A percentile compares a stretch with the other conserved stretches of the same genome.
Evolutionary conservation across 2,797 vertebrate species (phyloP).

Genomic region (Myotis myotis): DNA sequence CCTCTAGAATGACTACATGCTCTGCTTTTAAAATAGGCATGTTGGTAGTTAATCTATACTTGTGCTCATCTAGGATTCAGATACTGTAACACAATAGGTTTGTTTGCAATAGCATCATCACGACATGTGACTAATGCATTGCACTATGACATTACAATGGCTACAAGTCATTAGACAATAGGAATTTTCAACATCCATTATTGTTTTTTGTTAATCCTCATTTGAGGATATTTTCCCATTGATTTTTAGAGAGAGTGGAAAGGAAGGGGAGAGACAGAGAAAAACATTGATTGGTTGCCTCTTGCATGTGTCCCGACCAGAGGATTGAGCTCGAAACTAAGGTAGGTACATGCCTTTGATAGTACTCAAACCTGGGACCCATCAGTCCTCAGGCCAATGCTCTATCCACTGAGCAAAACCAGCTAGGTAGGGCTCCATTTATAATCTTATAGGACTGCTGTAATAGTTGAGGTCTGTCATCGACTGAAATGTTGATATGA

Average conservation of each 20-base stretch:
- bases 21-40: background rate
- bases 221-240: background rate
- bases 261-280: background rate
- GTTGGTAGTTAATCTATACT: background rate
- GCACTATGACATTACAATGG: no score
- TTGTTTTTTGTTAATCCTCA: no score
- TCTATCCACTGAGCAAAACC: background rate
- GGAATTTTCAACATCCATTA: no score
- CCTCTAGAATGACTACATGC: background rate
- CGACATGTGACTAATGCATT: no score
- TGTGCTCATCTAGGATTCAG: constrained; percentile 6
- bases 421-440: no score
- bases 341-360: background rate
- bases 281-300: background rate
- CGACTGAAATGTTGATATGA: no score
- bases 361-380: background rate
- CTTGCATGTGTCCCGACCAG: background rate
- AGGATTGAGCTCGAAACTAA: background rate
- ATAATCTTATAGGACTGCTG: no score
- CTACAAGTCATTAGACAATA: no score
- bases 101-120: no score
- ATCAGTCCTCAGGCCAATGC: background rate
- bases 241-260: background rate
- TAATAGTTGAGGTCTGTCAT: no score
- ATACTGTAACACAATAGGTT: background rate